phyloP scores from a whole-genome alignment of 1,140 invertebrate species.

The Ctenoplectra terminalis region DNA sequence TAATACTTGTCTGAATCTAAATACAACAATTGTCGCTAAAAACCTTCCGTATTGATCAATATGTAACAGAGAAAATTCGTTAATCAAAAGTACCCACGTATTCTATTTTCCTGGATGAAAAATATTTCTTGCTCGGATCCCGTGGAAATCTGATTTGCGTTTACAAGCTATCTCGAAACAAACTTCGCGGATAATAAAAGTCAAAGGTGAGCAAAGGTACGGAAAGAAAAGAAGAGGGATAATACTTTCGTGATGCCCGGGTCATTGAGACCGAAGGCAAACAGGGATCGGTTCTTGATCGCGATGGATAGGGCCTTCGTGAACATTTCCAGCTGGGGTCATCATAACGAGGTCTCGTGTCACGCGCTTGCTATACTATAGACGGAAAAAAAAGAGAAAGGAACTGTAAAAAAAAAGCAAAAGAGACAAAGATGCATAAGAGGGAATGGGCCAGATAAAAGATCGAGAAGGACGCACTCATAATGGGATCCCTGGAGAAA shows the following conservation, averaged over 20 bases:
- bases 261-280: slow-evolving; percentile 65
- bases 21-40: too few relatives aligned
- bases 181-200: slow-evolving; percentile 13
- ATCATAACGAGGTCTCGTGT: slow-evolving; percentile 75
- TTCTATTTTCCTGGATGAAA: not conserved
- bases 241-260: slow-evolving; percentile 56
- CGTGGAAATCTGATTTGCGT: not conserved
- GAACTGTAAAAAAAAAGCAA: not conserved
- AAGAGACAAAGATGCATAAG: not conserved
- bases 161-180: not conserved
- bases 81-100: not conserved
- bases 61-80: too few relatives aligned
- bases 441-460: not conserved
- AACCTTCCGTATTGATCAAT: too few relatives aligned
- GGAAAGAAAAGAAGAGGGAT: slow-evolving; percentile 30
- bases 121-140: not conserved
- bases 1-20: too few relatives aligned
- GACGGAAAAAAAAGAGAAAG: not conserved
- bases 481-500: slow-evolving; percentile 43
- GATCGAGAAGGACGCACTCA: slow-evolving; percentile 40
- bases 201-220: slow-evolving; percentile 14
- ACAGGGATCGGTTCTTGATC: slow-evolving; percentile 62
- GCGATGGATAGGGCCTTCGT: slow-evolving; percentile 61
- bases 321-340: slow-evolving; percentile 69
- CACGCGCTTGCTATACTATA: slow-evolving; percentile 37